Conservation (phyloP, 2,113 vertebrate species). For the Rhadina sibilatrix region DNA sequence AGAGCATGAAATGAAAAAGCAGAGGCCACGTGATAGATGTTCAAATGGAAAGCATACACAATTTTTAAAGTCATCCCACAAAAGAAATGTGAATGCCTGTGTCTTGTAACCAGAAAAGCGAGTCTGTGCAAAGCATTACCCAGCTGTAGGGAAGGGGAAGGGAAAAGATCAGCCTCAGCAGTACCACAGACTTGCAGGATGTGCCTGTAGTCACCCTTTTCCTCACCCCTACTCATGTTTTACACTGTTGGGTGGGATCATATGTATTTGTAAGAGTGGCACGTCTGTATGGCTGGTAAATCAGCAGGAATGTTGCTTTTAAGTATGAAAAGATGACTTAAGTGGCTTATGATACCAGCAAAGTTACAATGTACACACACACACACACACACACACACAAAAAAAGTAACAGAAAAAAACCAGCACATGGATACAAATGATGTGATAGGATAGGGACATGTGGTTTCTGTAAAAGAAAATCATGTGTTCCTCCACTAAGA, state of each 20-base stretch:
- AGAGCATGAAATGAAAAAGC: not conserved
- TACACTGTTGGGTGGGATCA: not conserved
- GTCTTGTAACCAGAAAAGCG: not conserved
- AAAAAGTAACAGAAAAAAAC: not conserved
- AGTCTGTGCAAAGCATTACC: not conserved
- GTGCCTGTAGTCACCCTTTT: not conserved
- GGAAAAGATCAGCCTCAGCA: not conserved
- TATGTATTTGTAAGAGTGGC: fast-evolving
- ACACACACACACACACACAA: not conserved
- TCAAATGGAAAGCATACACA: not conserved
- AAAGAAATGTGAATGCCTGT: not conserved
- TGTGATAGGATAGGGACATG: not conserved
- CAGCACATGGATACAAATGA: not conserved
- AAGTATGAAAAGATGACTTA: not conserved
- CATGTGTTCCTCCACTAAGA: not conserved
- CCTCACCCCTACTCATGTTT: not conserved
- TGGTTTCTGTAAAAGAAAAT: constrained; percentile 31
- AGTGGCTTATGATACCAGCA: not conserved
- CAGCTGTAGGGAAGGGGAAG: not conserved
- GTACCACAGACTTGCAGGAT: not conserved
- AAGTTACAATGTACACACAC: not conserved
- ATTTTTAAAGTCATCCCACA: not conserved
- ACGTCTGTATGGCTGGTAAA: not conserved
- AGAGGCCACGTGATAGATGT: not conserved
- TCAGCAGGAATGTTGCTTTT: not conserved